These are phyloP conservation scores for Odontesthes bonariensis DNA, from an alignment of 2,113 vertebrate species.

Conservation along the genomic window DNA sequence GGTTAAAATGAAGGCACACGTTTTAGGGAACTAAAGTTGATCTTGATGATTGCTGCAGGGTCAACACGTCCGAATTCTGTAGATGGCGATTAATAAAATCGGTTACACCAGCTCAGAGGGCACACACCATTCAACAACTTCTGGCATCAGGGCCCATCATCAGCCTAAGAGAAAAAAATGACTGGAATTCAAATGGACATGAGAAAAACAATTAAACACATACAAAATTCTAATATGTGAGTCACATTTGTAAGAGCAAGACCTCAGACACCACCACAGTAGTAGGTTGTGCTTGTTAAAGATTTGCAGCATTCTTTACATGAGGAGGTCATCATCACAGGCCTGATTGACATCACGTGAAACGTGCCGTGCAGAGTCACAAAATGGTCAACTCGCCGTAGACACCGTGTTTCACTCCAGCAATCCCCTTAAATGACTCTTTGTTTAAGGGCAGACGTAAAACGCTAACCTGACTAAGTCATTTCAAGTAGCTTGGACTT, in stretches of 20 bases:
- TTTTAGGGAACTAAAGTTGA: not conserved
- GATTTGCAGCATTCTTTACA: no score
- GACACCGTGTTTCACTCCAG: not conserved
- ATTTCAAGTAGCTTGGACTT: not conserved
- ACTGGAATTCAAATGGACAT: not conserved
- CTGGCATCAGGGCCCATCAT: no score
- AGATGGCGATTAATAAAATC: not conserved
- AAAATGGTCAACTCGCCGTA: no score
- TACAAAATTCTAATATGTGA: not conserved
- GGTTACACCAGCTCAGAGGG: not conserved
- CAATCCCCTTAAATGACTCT: no score
- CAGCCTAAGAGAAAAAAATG: not conserved
- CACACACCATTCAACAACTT: no score
- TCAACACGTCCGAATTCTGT: not conserved
- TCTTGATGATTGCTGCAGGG: not conserved
- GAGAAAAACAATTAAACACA: not conserved
- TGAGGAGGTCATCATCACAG: no score
- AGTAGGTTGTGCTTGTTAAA: no score
- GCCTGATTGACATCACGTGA: not conserved
- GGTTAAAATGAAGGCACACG: not conserved
- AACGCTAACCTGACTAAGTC: not conserved
- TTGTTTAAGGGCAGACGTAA: not conserved
- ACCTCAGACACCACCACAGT: no score
- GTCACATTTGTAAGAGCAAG: no score
- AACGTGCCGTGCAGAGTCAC: no score